These are phyloP conservation scores for Campopleginae sp. DNA, from an alignment of 2,888 invertebrate species.

Conservation along the genomic window DNA sequence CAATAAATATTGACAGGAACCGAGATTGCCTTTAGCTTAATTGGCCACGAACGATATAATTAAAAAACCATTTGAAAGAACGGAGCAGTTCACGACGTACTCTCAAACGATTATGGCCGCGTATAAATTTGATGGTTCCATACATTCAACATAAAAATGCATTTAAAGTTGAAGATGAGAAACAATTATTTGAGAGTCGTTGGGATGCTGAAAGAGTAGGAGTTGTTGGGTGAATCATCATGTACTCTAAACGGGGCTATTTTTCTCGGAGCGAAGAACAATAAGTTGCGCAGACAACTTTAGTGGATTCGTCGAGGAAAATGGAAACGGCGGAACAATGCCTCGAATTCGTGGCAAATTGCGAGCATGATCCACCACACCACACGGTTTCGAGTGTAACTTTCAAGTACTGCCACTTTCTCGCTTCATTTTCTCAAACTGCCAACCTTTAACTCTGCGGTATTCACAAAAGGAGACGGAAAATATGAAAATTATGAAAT, in stretches of 20 bases:
- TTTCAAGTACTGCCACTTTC: conserved; percentile 1
- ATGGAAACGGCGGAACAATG: conserved; percentile 16
- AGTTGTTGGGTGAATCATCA: neutral
- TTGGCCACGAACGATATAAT: neutral
- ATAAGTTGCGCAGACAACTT: neutral
- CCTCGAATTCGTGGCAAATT: conserved; percentile 29
- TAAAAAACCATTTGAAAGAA: neutral
- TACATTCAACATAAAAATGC: conserved; percentile 10
- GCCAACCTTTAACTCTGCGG: neutral
- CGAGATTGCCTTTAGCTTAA: neutral
- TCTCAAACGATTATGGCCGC: neutral
- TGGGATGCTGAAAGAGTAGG: neutral
- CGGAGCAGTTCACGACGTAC: neutral
- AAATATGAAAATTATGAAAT: conserved; percentile 11
- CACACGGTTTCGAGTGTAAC: conserved; percentile 13
- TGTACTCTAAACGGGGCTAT: conserved; percentile 3
- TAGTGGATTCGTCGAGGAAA: conserved; percentile 15
- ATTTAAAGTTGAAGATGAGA: neutral
- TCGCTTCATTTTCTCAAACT: neutral
- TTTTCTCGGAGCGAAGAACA: conserved; percentile 23
- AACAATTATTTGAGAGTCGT: conserved; percentile 2
- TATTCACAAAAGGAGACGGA: neutral
- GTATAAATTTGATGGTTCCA: neutral
- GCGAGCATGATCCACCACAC: neutral
- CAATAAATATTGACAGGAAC: neutral